Evolutionary conservation across 2,113 vertebrate species (phyloP).

Genomic region (Cebidichthys violaceus): DNA sequence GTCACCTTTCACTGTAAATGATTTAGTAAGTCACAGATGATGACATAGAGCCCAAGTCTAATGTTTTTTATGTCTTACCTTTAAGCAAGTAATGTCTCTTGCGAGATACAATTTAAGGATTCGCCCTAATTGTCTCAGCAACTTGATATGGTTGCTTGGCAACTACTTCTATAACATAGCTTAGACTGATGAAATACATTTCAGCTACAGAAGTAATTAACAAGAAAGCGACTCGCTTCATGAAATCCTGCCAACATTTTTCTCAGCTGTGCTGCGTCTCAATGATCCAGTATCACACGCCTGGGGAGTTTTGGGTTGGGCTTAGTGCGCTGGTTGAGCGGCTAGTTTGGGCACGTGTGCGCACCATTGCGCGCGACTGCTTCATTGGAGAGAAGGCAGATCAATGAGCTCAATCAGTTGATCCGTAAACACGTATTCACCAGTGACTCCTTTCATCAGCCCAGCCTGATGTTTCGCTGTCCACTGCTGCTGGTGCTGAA

Average conservation of each 20-base stretch:
- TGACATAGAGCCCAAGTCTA: not conserved
- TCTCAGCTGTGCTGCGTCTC: not conserved
- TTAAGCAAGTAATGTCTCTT: not conserved
- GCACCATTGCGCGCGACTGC: not conserved
- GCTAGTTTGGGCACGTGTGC: slow-evolving; percentile 26
- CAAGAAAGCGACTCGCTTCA: not conserved
- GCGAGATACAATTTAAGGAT: not conserved
- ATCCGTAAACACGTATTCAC: not conserved
- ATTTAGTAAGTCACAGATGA: not conserved
- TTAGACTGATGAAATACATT: not conserved
- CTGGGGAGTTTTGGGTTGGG: slow-evolving; percentile 4
- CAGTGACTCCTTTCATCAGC: not conserved
- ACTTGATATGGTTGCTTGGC: not conserved
- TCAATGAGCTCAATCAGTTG: slow-evolving; percentile 15
- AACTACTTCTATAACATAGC: slow-evolving; percentile 16
- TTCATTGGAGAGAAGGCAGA: not conserved
- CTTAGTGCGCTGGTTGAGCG: not conserved
- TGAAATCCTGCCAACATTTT: not conserved
- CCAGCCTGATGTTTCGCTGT: slow-evolving; percentile 23
- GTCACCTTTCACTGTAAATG: not conserved
- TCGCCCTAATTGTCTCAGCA: not conserved
- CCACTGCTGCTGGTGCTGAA: slow-evolving; percentile 50
- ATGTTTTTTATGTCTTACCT: not conserved
- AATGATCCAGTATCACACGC: not conserved
- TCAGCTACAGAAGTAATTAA: not conserved